These are phyloP conservation scores for Planiliza haematocheilus DNA, from an alignment of 2,113 vertebrate species.

Conservation along the genomic window DNA sequence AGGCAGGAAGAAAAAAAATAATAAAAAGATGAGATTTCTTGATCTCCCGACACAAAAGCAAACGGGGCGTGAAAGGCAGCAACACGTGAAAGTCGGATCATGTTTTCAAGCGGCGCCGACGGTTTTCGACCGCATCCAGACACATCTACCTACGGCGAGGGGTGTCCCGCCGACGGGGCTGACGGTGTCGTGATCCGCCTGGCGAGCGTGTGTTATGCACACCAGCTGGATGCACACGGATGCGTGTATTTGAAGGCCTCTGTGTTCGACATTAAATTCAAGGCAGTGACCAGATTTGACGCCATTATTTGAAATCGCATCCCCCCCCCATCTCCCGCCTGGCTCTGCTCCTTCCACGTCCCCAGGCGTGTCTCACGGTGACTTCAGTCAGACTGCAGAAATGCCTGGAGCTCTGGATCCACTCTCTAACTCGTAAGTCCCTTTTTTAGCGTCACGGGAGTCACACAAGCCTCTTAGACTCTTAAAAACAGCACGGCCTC, in stretches of 20 bases:
- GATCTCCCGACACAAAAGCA: conserved; percentile 15
- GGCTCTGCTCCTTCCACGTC: conserved; percentile 18
- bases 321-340: conserved; percentile 4
- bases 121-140: conserved; percentile 12
- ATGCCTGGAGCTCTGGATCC: conserved; percentile 40
- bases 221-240: conserved; percentile 27
- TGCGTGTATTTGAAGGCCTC: too few species aligned
- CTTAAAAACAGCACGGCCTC: conserved; percentile 66
- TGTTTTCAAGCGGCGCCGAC: conserved; percentile 24
- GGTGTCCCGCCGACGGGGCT: conserved; percentile 28
- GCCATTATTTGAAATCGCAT: conserved; percentile 32
- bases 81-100: conserved; percentile 36
- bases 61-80: conserved; percentile 22
- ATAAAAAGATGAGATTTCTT: conserved; percentile 16
- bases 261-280: not conserved
- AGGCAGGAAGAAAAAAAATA: not conserved
- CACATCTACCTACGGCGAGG: conserved; percentile 23
- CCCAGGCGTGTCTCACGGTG: conserved; percentile 34
- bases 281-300: conserved; percentile 12
- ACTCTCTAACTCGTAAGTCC: conserved; percentile 50
- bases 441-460: conserved; percentile 44
- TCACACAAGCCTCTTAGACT: conserved; percentile 47
- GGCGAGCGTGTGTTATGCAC: conserved; percentile 4
- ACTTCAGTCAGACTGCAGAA: conserved; percentile 51
- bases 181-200: conserved; percentile 45